A percentile compares a stretch with the other conserved stretches of the same genome.
Evolutionary conservation across 1,140 invertebrate species (phyloP).

Genomic region (Zaprionus ornatus): DNA sequence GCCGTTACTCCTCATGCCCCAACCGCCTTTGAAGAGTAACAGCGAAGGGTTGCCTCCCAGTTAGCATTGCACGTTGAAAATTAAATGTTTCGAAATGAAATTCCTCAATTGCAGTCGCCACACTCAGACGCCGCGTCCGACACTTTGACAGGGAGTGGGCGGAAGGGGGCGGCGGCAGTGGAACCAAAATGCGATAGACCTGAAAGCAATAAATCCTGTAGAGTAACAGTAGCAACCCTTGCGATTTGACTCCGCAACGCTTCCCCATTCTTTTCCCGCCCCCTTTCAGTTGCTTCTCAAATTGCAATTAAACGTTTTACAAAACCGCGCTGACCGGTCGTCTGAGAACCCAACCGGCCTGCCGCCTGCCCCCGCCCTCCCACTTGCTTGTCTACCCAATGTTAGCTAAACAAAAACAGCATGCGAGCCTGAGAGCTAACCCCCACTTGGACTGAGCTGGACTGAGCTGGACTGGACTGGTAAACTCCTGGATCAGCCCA

Average conservation of each 20-base stretch:
- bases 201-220: slow-evolving; percentile 77
- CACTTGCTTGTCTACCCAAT: slow-evolving; percentile 46
- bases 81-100: slow-evolving; percentile 82
- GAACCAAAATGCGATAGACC: slow-evolving; percentile 59
- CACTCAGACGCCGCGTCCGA: slow-evolving; percentile 49
- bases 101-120: slow-evolving; percentile 80
- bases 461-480: no score
- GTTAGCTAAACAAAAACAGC: slow-evolving; percentile 66
- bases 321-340: slow-evolving; percentile 77
- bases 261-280: background rate
- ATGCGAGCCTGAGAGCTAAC: background rate
- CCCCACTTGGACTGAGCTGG: slow-evolving; percentile 4
- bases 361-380: slow-evolving; percentile 12
- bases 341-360: slow-evolving; percentile 39
- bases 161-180: background rate
- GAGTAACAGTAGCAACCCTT: slow-evolving; percentile 59
- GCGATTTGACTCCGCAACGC: slow-evolving; percentile 17
- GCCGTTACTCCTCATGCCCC: slow-evolving; percentile 15
- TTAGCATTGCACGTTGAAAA: slow-evolving; percentile 70
- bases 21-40: background rate
- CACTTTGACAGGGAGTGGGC: background rate
- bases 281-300: slow-evolving; percentile 63
- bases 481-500: slow-evolving; percentile 30
- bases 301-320: slow-evolving; percentile 82
- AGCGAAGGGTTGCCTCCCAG: slow-evolving; percentile 44